A percentile compares a stretch with the other conserved stretches of the same genome.
phyloP scores from a whole-genome alignment of 2,888 invertebrate genomes.

The Rotaria magnacalcarata region DNA sequence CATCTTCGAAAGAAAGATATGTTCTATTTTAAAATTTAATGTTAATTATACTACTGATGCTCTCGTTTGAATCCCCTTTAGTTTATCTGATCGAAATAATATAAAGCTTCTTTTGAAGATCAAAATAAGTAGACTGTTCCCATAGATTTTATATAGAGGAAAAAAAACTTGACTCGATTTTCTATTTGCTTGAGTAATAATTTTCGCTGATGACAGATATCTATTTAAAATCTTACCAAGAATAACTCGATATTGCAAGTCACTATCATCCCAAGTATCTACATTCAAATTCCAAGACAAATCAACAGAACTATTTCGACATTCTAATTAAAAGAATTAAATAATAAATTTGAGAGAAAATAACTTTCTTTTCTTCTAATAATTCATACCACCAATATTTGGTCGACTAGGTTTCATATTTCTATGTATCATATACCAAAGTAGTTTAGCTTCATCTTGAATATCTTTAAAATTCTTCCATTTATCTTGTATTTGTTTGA shows the following conservation, averaged over 20 bases:
- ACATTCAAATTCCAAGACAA: background rate
- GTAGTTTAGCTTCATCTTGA: background rate
- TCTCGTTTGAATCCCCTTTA: too few relatives aligned
- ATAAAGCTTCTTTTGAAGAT: too few relatives aligned
- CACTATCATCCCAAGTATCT: background rate
- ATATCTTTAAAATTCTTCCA: background rate
- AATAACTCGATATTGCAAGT: background rate
- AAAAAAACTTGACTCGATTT: too few relatives aligned
- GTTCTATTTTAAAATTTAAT: too few relatives aligned
- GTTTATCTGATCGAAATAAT: too few relatives aligned
- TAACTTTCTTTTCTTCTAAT: too few relatives aligned
- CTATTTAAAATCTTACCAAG: background rate
- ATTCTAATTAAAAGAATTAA: background rate
- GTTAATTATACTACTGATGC: too few relatives aligned
- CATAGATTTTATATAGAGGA: too few relatives aligned
- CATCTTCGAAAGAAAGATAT: background rate
- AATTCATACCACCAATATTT: background rate
- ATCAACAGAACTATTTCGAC: background rate
- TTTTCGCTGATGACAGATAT: too few relatives aligned
- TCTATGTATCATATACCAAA: conserved; percentile 13
- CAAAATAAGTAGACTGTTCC: too few relatives aligned
- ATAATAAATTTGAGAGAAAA: too few relatives aligned
- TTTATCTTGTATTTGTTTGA: background rate
- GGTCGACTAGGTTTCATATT: background rate
- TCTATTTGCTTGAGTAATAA: too few relatives aligned